Percentiles rank a stretch among this genome's conserved stretches.
These are phyloP conservation scores for Amblyopsis rosae DNA, from an alignment of 2,113 vertebrate genomes.

Conservation along the genomic window DNA sequence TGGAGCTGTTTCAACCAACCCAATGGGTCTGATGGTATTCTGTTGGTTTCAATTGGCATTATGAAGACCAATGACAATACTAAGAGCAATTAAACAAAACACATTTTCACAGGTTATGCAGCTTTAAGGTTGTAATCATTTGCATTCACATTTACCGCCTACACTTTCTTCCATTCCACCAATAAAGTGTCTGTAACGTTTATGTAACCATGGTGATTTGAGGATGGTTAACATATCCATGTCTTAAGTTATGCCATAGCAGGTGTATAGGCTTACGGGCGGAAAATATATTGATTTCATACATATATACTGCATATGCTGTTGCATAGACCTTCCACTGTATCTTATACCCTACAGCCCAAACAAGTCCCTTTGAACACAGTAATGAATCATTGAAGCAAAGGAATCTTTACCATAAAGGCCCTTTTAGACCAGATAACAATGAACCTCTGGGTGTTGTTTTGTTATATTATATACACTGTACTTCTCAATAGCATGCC, in stretches of 20 bases:
- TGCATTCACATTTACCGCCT: no score
- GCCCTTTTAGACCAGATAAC: slow-evolving; percentile 29
- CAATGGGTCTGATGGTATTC: no score
- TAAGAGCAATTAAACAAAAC: no score
- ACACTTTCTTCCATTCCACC: neutral
- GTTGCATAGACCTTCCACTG: slow-evolving; percentile 3
- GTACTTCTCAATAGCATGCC: slow-evolving; percentile 6
- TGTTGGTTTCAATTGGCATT: no score
- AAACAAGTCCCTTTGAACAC: no score
- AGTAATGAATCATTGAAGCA: slow-evolving; percentile 52
- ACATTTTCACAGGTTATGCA: no score
- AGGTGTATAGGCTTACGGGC: neutral
- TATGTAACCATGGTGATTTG: slow-evolving; percentile 10
- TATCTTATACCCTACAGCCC: slow-evolving; percentile 6
- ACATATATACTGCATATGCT: slow-evolving; percentile 1
- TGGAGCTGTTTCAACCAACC: no score
- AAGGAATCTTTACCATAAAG: slow-evolving; percentile 14
- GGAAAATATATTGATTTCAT: slow-evolving; percentile 15
- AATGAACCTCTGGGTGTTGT: slow-evolving; percentile 3
- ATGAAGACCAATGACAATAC: no score
- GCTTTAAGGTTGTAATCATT: no score
- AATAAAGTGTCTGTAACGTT: neutral
- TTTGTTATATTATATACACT: slow-evolving; percentile 21
- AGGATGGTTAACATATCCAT: neutral
- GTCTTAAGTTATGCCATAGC: neutral